Percentiles rank a stretch among this genome's conserved stretches.
Evolutionary conservation across 64 coral and sea anemone genomes (phyloP).

Genomic region (Actinia equina): DNA sequence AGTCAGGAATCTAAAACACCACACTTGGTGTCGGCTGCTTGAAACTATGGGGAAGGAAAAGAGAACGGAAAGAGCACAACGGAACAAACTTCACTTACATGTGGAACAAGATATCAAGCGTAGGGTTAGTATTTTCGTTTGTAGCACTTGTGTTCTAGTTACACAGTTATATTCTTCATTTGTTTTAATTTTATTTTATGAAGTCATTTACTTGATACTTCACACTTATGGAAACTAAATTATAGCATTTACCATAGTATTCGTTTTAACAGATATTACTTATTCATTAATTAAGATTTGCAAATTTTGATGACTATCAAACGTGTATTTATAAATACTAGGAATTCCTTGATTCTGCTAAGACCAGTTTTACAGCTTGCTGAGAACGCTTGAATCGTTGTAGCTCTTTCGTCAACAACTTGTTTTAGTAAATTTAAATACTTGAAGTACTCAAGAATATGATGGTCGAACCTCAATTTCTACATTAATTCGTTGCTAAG

Average conservation of each 20-base stretch:
- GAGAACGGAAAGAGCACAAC: background rate
- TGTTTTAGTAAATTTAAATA: background rate
- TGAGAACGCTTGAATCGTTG: background rate
- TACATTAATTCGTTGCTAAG: background rate
- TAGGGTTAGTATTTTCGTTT: constrained; percentile 1
- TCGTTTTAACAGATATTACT: background rate
- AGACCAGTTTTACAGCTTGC: background rate
- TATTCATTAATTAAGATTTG: background rate
- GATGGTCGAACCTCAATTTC: background rate
- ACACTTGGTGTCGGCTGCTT: background rate
- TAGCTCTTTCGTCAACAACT: background rate
- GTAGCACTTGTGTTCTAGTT: background rate
- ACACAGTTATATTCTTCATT: background rate
- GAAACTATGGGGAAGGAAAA: background rate
- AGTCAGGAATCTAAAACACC: background rate
- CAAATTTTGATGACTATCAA: too few species aligned
- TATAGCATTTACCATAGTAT: background rate
- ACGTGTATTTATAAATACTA: too few species aligned
- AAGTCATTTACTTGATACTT: background rate
- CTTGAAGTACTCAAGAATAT: background rate
- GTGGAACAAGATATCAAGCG: background rate
- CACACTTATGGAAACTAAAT: background rate
- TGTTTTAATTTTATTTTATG: too few species aligned
- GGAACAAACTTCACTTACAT: background rate
- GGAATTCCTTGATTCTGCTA: too few species aligned